Percentiles rank a stretch among this genome's conserved stretches.
Conservation (phyloP, 2,888 invertebrate species). For the Parnassius smintheus region DNA sequence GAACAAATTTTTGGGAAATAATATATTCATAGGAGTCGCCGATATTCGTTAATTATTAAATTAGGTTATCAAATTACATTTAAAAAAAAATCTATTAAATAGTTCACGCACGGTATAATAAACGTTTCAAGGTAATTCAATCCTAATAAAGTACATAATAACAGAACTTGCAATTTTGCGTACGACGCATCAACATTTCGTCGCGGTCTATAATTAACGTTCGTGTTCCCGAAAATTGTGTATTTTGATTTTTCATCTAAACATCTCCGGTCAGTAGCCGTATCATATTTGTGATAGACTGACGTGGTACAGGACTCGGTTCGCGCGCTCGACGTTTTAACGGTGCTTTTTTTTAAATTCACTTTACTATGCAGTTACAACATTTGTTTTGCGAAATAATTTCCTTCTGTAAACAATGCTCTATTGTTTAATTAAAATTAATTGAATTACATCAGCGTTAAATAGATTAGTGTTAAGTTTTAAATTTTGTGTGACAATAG, state of each 20-base stretch:
- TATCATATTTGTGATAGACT: slow-evolving; percentile 53
- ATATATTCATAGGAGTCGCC: too few relatives aligned
- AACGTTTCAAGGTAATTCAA: not conserved
- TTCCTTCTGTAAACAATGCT: slow-evolving; percentile 17
- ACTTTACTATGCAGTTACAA: not conserved
- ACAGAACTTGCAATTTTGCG: slow-evolving; percentile 38
- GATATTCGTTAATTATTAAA: too few relatives aligned
- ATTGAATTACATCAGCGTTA: slow-evolving; percentile 6
- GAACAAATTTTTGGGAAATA: too few relatives aligned
- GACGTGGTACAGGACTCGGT: slow-evolving; percentile 64
- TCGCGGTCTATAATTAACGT: slow-evolving; percentile 35
- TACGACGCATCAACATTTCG: slow-evolving; percentile 46
- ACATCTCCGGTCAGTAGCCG: slow-evolving; percentile 66
- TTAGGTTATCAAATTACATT: too few relatives aligned
- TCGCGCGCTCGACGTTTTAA: slow-evolving; percentile 51
- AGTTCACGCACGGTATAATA: not conserved
- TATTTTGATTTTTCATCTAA: slow-evolving; percentile 26
- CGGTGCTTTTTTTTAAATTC: slow-evolving; percentile 44
- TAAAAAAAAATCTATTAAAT: too few relatives aligned
- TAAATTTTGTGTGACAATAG: slow-evolving; percentile 9
- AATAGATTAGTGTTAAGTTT: slow-evolving; percentile 21
- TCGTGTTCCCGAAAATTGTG: slow-evolving; percentile 14
- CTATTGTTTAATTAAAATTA: slow-evolving; percentile 17
- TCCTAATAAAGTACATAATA: slow-evolving; percentile 11
- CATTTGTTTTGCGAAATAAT: slow-evolving; percentile 11